Evolutionary conservation across 2,797 vertebrate genomes (phyloP).

Genomic region (Kryptopterus vitreolus): DNA sequence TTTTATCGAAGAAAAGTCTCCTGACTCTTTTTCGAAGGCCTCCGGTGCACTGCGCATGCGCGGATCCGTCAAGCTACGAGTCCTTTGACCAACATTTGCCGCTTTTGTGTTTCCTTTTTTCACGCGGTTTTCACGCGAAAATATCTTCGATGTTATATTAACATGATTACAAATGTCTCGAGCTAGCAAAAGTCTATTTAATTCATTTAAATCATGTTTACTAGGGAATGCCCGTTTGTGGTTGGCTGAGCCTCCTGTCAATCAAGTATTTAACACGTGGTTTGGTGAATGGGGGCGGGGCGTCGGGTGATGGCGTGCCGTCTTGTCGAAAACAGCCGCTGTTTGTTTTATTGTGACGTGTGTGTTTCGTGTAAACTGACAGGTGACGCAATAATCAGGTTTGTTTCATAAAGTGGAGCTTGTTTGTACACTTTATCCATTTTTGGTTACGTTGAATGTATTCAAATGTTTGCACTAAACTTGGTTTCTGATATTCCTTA

Average conservation of each 20-base stretch:
- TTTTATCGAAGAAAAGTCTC: not conserved
- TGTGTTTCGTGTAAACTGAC: too few species aligned
- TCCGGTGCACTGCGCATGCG: not conserved
- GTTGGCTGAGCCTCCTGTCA: not conserved
- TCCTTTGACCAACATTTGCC: too few species aligned
- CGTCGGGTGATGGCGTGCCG: not conserved
- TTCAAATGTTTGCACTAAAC: not conserved
- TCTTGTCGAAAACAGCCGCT: too few species aligned
- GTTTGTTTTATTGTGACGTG: not conserved
- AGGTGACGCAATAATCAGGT: too few species aligned
- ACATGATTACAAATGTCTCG: too few species aligned
- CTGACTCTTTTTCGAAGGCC: not conserved
- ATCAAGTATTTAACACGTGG: too few species aligned
- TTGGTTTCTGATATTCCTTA: not conserved
- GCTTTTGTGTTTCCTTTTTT: too few species aligned
- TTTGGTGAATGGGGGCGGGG: not conserved
- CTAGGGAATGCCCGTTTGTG: not conserved
- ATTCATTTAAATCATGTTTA: too few species aligned
- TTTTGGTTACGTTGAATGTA: not conserved
- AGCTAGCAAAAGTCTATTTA: too few species aligned
- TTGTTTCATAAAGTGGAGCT: too few species aligned
- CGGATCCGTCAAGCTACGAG: not conserved
- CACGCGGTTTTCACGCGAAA: too few species aligned
- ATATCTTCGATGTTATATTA: too few species aligned
- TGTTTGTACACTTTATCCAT: not conserved